A percentile compares a stretch with the other conserved stretches of the same genome.
Evolutionary conservation across 2,113 vertebrate genomes (phyloP).

Genomic region (Calypte anna): DNA sequence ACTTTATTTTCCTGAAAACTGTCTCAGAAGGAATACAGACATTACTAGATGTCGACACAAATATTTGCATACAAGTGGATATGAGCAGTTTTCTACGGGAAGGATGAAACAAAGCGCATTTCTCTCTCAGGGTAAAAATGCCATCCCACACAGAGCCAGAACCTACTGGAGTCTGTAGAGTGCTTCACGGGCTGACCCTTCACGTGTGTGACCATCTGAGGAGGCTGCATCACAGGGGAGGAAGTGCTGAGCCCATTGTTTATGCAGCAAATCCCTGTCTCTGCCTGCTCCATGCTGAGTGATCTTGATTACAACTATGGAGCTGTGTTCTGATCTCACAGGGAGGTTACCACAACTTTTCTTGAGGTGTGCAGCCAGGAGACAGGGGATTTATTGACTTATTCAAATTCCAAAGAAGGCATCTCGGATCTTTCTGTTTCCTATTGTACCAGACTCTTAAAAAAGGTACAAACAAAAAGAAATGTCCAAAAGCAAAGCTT

Average conservation of each 20-base stretch:
- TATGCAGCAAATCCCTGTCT: neutral
- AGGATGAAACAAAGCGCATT: neutral
- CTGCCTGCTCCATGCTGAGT: neutral
- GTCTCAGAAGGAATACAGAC: neutral
- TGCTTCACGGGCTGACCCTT: neutral
- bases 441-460: neutral
- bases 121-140: neutral
- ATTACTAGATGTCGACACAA: neutral
- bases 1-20: neutral
- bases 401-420: neutral
- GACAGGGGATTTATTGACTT: neutral
- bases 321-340: constrained; percentile 2
- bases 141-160: neutral
- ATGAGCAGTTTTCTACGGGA: neutral
- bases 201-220: neutral
- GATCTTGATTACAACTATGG: neutral
- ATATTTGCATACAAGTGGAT: neutral
- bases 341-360: neutral
- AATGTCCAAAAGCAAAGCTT: neutral
- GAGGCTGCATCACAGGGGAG: neutral
- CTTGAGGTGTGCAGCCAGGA: neutral
- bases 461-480: neutral
- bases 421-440: neutral
- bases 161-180: neutral
- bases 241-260: neutral